Percentiles rank a stretch among this genome's conserved stretches.
phyloP scores from a whole-genome alignment of 2,888 invertebrate genomes.

The Pseudeuparius sepicola region DNA sequence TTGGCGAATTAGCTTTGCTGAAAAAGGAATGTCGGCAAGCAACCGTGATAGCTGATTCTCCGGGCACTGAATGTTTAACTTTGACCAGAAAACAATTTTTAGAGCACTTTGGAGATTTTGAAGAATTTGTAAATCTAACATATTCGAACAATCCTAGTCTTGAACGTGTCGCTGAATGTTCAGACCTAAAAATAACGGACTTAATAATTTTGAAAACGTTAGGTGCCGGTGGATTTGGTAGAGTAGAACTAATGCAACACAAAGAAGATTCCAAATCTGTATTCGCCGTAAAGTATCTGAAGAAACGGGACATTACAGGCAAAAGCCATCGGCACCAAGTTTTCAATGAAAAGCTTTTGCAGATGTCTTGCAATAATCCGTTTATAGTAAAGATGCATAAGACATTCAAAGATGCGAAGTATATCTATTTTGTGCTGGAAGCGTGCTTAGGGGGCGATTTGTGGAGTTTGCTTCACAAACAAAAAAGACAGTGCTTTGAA shows the following conservation, averaged over 20 bases:
- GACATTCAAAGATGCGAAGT: slow-evolving; percentile 82
- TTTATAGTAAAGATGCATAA: slow-evolving; percentile 70
- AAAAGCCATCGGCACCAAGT: slow-evolving; percentile 84
- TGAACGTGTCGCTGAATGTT: slow-evolving; percentile 42
- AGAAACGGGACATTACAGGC: slow-evolving; percentile 79
- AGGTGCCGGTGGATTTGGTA: slow-evolving; percentile 67
- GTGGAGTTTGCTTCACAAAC: slow-evolving; percentile 80
- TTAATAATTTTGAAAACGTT: slow-evolving; percentile 74
- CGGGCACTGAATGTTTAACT: no score
- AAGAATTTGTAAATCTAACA: slow-evolving; percentile 43
- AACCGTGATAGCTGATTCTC: slow-evolving; percentile 81
- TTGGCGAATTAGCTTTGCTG: slow-evolving; percentile 79
- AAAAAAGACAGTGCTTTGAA: slow-evolving; percentile 42
- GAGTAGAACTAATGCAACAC: slow-evolving; percentile 37
- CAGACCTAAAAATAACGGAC: slow-evolving; percentile 62
- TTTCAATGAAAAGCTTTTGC: slow-evolving; percentile 76
- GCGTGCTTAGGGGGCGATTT: slow-evolving; percentile 88
- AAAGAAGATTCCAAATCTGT: slow-evolving; percentile 43
- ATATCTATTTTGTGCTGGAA: slow-evolving; percentile 88
- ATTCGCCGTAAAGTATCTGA: slow-evolving; percentile 80
- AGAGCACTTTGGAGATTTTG: slow-evolving; percentile 71
- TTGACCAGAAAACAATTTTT: slow-evolving; percentile 70
- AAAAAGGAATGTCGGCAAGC: slow-evolving; percentile 78
- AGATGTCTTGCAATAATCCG: slow-evolving; percentile 65
- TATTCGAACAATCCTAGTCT: slow-evolving; percentile 17